Base-by-base conservation (phyloP, 2,888 invertebrate genomes). In the Leptarthrus brevirostris region DNA sequence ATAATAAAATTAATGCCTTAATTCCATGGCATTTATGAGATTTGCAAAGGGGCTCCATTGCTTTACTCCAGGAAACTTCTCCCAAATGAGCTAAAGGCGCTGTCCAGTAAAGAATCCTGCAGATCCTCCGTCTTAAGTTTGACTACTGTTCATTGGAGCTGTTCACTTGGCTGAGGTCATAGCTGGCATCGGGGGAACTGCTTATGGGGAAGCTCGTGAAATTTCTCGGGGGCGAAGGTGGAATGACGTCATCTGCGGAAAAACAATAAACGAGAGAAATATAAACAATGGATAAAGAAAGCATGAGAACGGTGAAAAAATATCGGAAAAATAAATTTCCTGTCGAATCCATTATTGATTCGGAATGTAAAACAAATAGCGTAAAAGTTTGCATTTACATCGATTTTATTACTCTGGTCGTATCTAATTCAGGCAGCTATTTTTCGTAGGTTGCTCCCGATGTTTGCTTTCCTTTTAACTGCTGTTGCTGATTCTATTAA, bases 311-410 rank as follows among this genome's bases (percentile, higher is more conserved):
- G 47, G 26, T 47, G 47, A 47, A 66, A 66, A 66, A 66, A 44
- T 47, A 66, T 26, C 24, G 47, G 58, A 66, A 47, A 66, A 66
- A 66, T 66, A 66, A 66, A 66, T 66, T 47, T 66, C 47, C 64
- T 44, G 44, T 47, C 64, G 26, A 47, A 44, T 47, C 44, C 64
- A 47, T 66, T 66, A 66, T 66, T 47, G 64, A 30, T 24, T 22
- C 10, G 10, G 24, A 66, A 66, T 66, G 64, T 66, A 66, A 66
- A 66, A 66, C 64, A 66, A 66, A 66, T 66, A 66, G 64, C 64
- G 64, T 22, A 44, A 18, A 66, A 66, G 47, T 66, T 66, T 66
- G 64, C 64, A 66, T 66, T 66, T 66, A 66, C 64, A 66, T 44
- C 64, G 64, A 66, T 66, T 66, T 66, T 66, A 66, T 66, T 47